Percentiles rank a stretch among this genome's conserved stretches.
phyloP scores from a whole-genome alignment of 1,140 invertebrate species.

The Zaprionus africanus region DNA sequence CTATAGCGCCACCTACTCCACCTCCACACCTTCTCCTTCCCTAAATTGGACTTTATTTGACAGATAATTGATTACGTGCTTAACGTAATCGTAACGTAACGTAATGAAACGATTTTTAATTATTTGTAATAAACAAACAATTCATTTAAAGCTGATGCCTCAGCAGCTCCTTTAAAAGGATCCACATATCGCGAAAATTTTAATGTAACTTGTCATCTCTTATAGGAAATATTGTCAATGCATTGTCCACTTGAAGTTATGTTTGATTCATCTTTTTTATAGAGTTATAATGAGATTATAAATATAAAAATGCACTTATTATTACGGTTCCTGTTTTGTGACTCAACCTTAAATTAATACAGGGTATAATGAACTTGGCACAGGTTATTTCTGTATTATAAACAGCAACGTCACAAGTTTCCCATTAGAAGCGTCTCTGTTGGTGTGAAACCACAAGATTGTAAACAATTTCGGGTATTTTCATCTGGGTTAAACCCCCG shows the following conservation, averaged over 20 bases:
- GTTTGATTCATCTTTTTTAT: background rate
- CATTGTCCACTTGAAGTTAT: background rate
- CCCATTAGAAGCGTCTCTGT: constrained; percentile 7
- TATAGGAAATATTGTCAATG: background rate
- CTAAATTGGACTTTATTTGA: constrained; percentile 35
- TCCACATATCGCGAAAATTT: background rate
- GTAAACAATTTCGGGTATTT: constrained; percentile 26
- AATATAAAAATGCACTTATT: background rate
- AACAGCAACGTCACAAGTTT: constrained; percentile 18
- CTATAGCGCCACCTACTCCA: background rate
- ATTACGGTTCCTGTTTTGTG: background rate
- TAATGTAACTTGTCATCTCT: background rate
- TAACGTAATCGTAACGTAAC: no score
- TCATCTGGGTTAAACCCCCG: constrained; percentile 11
- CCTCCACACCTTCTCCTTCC: background rate
- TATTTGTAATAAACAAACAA: constrained; percentile 8
- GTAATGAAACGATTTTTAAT: constrained; percentile 45
- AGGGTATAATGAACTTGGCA: constrained; percentile 6
- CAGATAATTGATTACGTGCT: constrained; percentile 57
- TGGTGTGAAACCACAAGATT: constrained; percentile 17
- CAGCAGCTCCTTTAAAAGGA: background rate
- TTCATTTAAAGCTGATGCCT: background rate
- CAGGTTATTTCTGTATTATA: constrained; percentile 4
- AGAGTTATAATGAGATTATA: background rate
- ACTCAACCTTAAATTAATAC: background rate